phyloP scores from a whole-genome alignment of 2,888 invertebrate species.

The Sminthurinus aureus region DNA sequence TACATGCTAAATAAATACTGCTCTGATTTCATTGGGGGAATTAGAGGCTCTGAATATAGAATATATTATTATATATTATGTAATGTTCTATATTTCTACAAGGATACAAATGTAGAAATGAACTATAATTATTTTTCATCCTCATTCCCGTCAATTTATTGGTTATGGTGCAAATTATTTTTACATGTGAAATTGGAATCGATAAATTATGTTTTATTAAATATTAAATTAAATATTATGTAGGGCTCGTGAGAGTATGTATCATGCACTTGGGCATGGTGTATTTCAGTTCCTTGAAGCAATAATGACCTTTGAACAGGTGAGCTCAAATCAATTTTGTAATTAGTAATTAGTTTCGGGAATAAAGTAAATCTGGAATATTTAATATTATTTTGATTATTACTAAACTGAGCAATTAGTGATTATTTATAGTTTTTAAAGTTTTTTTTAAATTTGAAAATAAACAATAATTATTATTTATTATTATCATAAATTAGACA shows the following conservation, averaged over 20 bases:
- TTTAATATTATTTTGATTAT: too few relatives aligned
- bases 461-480: too few relatives aligned
- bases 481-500: too few relatives aligned
- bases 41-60: background rate
- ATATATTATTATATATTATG: background rate
- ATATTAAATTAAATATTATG: background rate
- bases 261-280: constrained; percentile 88
- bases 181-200: background rate
- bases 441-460: too few relatives aligned
- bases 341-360: too few relatives aligned
- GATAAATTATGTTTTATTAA: background rate
- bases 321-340: constrained; percentile 60
- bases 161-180: background rate
- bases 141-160: background rate
- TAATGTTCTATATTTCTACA: background rate
- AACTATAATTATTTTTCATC: background rate
- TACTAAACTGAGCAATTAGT: too few relatives aligned
- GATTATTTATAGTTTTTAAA: too few relatives aligned
- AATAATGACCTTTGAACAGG: constrained; percentile 88
- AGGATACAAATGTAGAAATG: background rate
- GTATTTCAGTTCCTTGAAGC: constrained; percentile 92
- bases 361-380: too few relatives aligned
- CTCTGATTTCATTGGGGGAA: too few relatives aligned
- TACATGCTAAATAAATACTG: too few relatives aligned
- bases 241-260: constrained; percentile 83